These are phyloP conservation scores for Cecropterus lyciades DNA, from an alignment of 1,140 invertebrate species.

Conservation along the genomic window DNA sequence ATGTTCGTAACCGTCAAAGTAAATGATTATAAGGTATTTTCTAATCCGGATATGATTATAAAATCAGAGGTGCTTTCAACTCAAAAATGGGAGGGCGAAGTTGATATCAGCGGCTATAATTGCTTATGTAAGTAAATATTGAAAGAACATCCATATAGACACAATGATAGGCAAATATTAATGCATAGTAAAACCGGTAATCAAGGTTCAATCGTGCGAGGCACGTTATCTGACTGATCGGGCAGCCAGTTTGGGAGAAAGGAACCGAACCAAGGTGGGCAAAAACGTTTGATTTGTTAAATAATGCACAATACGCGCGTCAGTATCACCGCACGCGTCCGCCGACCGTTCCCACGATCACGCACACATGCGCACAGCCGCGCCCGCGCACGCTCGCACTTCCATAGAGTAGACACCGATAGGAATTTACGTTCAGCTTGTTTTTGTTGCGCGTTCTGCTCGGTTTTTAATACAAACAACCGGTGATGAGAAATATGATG, in stretches of 20 bases:
- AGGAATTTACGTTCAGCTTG: conserved; percentile 44
- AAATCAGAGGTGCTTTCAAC: no score
- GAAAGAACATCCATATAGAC: conserved; percentile 4
- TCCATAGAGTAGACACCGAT: conserved; percentile 55
- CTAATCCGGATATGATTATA: no score
- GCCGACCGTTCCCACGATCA: conserved; percentile 70
- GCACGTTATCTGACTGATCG: conserved; percentile 41
- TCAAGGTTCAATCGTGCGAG: conserved; percentile 52
- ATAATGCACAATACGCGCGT: conserved; percentile 75
- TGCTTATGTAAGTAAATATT: neutral
- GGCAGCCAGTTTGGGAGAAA: conserved; percentile 51
- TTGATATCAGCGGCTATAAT: neutral
- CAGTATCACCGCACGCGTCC: conserved; percentile 72
- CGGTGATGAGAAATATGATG: conserved; percentile 22
- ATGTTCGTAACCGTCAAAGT: no score
- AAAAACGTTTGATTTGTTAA: conserved; percentile 69
- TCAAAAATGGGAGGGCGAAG: neutral
- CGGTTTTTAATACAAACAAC: conserved; percentile 24
- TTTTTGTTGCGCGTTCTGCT: conserved; percentile 25
- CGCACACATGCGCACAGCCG: conserved; percentile 53
- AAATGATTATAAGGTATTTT: no score
- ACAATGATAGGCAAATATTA: conserved; percentile 26
- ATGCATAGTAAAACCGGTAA: conserved; percentile 33
- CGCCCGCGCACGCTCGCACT: conserved; percentile 49
- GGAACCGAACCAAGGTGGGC: conserved; percentile 46